Evolutionary conservation across 2,888 invertebrate species (phyloP).

Genomic region (Tribolium freemani): DNA sequence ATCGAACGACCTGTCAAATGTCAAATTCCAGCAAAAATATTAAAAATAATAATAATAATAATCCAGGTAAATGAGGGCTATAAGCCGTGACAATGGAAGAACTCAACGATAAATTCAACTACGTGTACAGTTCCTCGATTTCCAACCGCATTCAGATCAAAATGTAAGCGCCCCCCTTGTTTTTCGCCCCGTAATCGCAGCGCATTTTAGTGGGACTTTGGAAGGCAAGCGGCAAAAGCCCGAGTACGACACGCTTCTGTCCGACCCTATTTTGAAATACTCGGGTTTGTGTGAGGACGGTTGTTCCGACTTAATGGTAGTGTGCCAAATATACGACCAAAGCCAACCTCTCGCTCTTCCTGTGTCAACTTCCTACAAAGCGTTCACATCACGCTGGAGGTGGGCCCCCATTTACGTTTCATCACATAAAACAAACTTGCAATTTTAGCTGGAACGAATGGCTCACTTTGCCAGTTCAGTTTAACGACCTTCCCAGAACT

Average conservation of each 20-base stretch:
- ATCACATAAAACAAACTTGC: neutral
- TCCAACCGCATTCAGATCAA: conserved; percentile 91
- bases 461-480: conserved; percentile 91
- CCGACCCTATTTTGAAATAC: conserved; percentile 91
- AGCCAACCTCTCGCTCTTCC: conserved; percentile 87
- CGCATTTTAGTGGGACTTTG: conserved; percentile 84
- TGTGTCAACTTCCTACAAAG: conserved; percentile 91
- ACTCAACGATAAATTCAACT: conserved; percentile 85
- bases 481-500: conserved; percentile 90
- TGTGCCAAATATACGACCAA: conserved; percentile 87
- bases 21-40: no score
- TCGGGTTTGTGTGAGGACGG: conserved; percentile 89
- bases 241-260: conserved; percentile 88
- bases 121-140: conserved; percentile 93
- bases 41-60: neutral
- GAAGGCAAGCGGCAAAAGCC: conserved; percentile 92
- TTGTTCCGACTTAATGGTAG: conserved; percentile 90
- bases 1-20: neutral
- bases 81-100: conserved; percentile 74
- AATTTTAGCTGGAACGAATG: conserved; percentile 95
- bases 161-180: conserved; percentile 77
- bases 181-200: neutral
- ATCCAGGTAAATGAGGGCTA: neutral
- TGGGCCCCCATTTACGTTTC: conserved; percentile 68
- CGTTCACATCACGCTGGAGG: conserved; percentile 95